phyloP scores from a whole-genome alignment of 2,113 vertebrate species.

The Lathamus discolor region DNA sequence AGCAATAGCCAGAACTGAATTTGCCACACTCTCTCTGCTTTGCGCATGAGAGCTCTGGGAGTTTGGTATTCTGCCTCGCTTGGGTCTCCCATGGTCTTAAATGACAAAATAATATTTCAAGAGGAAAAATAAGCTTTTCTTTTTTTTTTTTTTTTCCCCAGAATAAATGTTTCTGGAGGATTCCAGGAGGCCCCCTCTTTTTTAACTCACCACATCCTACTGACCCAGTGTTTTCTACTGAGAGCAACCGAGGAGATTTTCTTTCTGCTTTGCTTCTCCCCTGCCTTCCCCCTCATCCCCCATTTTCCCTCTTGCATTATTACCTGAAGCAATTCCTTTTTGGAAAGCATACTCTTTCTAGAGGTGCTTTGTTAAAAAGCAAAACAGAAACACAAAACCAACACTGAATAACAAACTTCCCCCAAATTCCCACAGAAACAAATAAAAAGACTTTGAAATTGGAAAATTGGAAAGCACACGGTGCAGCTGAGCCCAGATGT shows the following conservation, averaged over 20 bases:
- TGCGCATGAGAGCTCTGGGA: not conserved
- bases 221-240: not conserved
- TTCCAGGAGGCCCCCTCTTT: not conserved
- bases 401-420: conserved; percentile 13
- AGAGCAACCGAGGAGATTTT: not conserved
- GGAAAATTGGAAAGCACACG: not conserved
- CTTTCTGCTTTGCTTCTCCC: not conserved
- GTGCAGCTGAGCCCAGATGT: not conserved
- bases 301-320: conserved; percentile 18
- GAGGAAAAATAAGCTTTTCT: accelerated
- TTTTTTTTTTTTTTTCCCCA: not conserved
- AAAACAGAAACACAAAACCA: conserved; percentile 37
- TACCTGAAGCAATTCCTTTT: conserved; percentile 54
- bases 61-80: not conserved
- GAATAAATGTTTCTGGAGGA: not conserved
- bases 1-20: not conserved
- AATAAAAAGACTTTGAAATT: conserved; percentile 37
- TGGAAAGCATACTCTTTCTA: not conserved
- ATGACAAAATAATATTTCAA: not conserved
- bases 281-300: not conserved
- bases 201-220: not conserved
- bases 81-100: not conserved
- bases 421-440: conserved; percentile 4
- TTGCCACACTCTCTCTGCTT: not conserved
- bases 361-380: conserved; percentile 17